phyloP scores from a whole-genome alignment of 2,888 invertebrate species.

The Melipona bicolor region DNA sequence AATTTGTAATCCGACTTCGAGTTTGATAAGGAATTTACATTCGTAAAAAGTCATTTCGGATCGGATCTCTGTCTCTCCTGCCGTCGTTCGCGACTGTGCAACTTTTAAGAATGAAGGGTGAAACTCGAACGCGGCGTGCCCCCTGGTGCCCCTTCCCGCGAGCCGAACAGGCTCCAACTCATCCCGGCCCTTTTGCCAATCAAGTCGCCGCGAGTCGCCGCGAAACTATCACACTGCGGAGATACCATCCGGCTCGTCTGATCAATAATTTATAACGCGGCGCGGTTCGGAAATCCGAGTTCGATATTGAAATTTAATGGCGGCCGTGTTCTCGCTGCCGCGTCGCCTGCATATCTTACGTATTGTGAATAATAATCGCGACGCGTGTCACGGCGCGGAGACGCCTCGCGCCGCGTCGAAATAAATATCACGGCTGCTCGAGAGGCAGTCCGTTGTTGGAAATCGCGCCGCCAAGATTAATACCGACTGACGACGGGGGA shows the following conservation, averaged over 20 bases:
- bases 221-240: neutral
- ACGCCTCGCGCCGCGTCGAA: neutral
- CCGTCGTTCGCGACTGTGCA: slow-evolving; percentile 28
- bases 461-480: slow-evolving; percentile 3
- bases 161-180: neutral
- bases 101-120: slow-evolving; percentile 44
- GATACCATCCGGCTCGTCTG: neutral
- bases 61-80: slow-evolving; percentile 61
- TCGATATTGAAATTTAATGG: slow-evolving; percentile 8
- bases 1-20: slow-evolving; percentile 78
- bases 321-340: neutral
- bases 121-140: slow-evolving; percentile 25
- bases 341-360: neutral
- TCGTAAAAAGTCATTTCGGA: slow-evolving; percentile 76
- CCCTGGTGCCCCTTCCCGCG: neutral
- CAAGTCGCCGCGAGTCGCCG: slow-evolving; percentile 2
- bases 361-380: slow-evolving; percentile 16
- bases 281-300: neutral
- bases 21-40: slow-evolving; percentile 80
- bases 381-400: neutral
- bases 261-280: slow-evolving; percentile 41
- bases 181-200: slow-evolving; percentile 24
- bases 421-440: neutral
- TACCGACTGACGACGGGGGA: neutral
- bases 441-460: neutral